Conservation (phyloP, 2,113 vertebrate genomes). For the Phalacrocorax brasilianus region DNA sequence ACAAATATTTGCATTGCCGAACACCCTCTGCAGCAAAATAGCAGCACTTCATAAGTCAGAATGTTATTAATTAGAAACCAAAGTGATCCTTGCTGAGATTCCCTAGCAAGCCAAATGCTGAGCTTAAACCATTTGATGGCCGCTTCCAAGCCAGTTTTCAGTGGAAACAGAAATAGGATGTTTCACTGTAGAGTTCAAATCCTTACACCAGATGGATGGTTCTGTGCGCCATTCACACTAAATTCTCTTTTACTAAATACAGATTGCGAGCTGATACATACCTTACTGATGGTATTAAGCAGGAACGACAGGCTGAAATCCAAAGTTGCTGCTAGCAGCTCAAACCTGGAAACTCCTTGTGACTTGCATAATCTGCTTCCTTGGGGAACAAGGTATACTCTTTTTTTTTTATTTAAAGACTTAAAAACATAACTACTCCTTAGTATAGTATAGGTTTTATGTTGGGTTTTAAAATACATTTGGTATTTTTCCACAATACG, state of each 20-base stretch:
- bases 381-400: not conserved
- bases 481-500: not conserved
- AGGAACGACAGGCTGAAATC: not conserved
- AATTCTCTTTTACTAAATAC: not conserved
- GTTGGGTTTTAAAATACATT: not conserved
- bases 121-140: not conserved
- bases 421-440: not conserved
- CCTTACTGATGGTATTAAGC: not conserved
- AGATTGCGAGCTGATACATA: rapidly evolving
- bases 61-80: not conserved
- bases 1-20: constrained; percentile 28
- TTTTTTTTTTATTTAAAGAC: not conserved
- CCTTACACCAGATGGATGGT: not conserved
- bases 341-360: not conserved
- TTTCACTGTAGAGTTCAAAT: not conserved
- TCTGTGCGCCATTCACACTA: rapidly evolving
- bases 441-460: not conserved
- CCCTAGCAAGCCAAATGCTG: not conserved
- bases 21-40: not conserved
- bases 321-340: not conserved
- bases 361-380: not conserved
- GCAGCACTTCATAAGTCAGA: not conserved
- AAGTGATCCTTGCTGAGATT: not conserved
- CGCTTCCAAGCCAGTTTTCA: not conserved
- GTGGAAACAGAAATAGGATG: not conserved